phyloP scores from a whole-genome alignment of 1,140 invertebrate species.

The Alviniconcha marisindica region DNA sequence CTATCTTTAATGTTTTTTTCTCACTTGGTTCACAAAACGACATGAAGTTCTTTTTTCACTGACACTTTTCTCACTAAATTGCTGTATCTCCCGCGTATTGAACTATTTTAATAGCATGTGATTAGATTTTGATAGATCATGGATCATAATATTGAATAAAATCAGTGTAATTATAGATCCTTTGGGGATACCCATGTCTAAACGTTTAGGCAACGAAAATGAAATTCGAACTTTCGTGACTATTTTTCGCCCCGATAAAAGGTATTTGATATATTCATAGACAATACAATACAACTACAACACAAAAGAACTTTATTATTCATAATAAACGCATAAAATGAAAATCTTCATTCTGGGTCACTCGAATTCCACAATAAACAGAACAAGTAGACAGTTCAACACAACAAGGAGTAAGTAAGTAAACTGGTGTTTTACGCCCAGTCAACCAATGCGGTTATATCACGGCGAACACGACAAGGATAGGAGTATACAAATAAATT shows the following conservation, averaged over 20 bases:
- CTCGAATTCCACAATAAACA: no score
- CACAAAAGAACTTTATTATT: no score
- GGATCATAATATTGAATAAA: neutral
- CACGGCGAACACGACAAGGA: no score
- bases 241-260: neutral
- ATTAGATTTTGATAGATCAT: neutral
- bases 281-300: no score
- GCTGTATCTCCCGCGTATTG: neutral
- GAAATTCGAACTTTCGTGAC: neutral
- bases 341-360: no score
- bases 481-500: no score
- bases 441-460: no score
- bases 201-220: neutral
- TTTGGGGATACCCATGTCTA: neutral
- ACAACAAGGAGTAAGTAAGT: no score
- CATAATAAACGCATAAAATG: no score
- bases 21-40: neutral
- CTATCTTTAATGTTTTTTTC: neutral
- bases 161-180: neutral
- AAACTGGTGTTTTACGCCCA: no score
- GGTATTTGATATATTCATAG: neutral
- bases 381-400: no score
- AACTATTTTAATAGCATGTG: neutral
- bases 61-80: neutral
- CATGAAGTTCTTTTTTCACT: neutral